Conservation (phyloP, 1,140 invertebrate genomes). For the Pissodes strobi region DNA sequence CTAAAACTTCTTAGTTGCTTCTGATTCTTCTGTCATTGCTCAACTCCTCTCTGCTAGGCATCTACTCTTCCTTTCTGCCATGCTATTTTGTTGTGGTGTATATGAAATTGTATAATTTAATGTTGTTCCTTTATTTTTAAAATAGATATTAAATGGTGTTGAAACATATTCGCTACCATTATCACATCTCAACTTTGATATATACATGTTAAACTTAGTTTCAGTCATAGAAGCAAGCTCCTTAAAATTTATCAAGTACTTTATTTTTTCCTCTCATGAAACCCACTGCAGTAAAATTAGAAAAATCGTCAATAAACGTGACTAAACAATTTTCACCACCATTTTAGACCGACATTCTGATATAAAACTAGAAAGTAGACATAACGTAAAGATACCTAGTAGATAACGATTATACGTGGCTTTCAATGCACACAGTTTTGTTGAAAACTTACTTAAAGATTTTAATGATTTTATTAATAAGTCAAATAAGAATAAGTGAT, state of each 20-base stretch:
- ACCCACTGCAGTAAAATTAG: slow-evolving; percentile 26
- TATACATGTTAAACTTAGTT: slow-evolving; percentile 4
- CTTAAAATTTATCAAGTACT: slow-evolving; percentile 22
- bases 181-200: slow-evolving; percentile 24
- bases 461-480: too few species aligned
- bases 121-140: slow-evolving; percentile 38
- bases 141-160: slow-evolving; percentile 40
- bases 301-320: slow-evolving; percentile 29
- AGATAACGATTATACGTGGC: too few species aligned
- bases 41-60: slow-evolving; percentile 57
- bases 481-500: too few species aligned
- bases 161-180: slow-evolving; percentile 42
- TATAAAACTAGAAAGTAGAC: too few species aligned
- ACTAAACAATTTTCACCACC: too few species aligned
- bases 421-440: too few species aligned
- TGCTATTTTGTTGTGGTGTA: slow-evolving; percentile 60
- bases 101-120: slow-evolving; percentile 48
- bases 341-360: too few species aligned
- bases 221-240: slow-evolving; percentile 14
- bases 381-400: too few species aligned
- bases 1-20: slow-evolving; percentile 37
- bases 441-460: too few species aligned
- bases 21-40: slow-evolving; percentile 42
- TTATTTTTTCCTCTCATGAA: slow-evolving; percentile 28
- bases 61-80: slow-evolving; percentile 57